Evolutionary conservation across 2,888 invertebrate genomes (phyloP), one percentile per base, ranked within the genome.

Genomic region (Melinaea menophilus): DNA sequence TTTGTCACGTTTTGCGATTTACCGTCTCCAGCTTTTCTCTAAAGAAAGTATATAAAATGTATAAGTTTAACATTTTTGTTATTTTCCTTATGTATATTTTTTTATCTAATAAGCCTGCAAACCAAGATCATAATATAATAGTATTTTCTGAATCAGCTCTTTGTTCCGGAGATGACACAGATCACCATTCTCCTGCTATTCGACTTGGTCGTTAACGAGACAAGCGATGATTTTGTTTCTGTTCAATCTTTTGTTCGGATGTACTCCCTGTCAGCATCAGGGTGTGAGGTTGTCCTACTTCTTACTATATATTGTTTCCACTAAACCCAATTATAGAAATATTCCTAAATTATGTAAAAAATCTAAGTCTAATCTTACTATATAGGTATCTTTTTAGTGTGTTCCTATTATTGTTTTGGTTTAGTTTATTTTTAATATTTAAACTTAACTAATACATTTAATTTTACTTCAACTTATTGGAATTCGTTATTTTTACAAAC

Each of bases 221-320:
- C 85, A 86, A 86, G 86, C 86, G 87, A 88, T 86, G 82, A 85
- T 86, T 85, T 81, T 82, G 83, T 81, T 80, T 81, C 80, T 81
- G 83, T 81, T 79, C 79, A 75, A 73, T 75, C 83, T 79, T 80
- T 87, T 86, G 86, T 88, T 80, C 75, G 72, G 72, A 76, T 73
- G 76, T 85, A 81, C 84, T 83, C 80, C 79, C 56, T 79, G 81
- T 76, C 74, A 75, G 74, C 73, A 68, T 72, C 74, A 74, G 75
- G 72, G 71, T 72, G 71, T 74, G 79, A 80, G 78, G 76, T 77
- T 73, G 75, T 69, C 4, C 37, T 13, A 45, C 22, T 47, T 51
- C 46, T 56, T 56, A 13, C 2, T 54, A 22, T 22, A n/a, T 12
- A 51, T 22, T 51, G 51, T 51, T 54, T 13, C 22, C 3, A 5